Conservation (phyloP, 2,888 invertebrate genomes). For the Muscina levida region DNA sequence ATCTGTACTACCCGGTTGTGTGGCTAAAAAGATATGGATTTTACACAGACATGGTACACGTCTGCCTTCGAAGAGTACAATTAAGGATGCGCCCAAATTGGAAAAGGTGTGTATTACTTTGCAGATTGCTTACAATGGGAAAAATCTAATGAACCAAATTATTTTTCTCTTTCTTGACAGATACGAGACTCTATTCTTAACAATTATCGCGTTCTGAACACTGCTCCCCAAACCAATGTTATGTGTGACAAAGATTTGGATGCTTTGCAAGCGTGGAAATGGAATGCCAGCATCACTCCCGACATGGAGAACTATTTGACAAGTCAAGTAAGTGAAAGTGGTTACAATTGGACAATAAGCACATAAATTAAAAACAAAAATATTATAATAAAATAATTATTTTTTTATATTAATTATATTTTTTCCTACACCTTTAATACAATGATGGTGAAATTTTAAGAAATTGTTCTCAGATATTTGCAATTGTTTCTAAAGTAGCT, state of each 20-base stretch:
- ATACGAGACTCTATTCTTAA: slow-evolving; percentile 82
- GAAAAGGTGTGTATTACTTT: slow-evolving; percentile 79
- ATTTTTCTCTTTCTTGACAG: slow-evolving; percentile 70
- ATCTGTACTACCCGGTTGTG: slow-evolving; percentile 85
- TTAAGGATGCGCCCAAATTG: slow-evolving; percentile 82
- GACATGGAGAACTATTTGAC: slow-evolving; percentile 84
- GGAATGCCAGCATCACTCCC: slow-evolving; percentile 83
- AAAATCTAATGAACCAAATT: background rate
- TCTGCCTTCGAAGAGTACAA: slow-evolving; percentile 83
- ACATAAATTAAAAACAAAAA: too few species aligned
- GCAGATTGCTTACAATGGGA: background rate
- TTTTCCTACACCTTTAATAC: too few species aligned
- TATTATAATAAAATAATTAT: too few species aligned
- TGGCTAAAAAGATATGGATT: slow-evolving; percentile 87
- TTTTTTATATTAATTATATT: too few species aligned
- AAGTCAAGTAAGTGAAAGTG: slow-evolving; percentile 73
- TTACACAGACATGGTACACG: slow-evolving; percentile 86
- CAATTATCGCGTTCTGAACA: slow-evolving; percentile 83
- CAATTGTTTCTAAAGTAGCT: too few species aligned
- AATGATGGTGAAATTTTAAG: too few species aligned
- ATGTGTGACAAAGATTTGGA: slow-evolving; percentile 86
- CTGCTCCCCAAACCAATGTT: slow-evolving; percentile 81
- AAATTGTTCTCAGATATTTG: too few species aligned
- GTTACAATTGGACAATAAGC: too few species aligned
- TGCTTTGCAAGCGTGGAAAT: slow-evolving; percentile 84